Evolutionary conservation across 2,888 invertebrate species (phyloP).

Genomic region (Phanerotoma sp.): DNA sequence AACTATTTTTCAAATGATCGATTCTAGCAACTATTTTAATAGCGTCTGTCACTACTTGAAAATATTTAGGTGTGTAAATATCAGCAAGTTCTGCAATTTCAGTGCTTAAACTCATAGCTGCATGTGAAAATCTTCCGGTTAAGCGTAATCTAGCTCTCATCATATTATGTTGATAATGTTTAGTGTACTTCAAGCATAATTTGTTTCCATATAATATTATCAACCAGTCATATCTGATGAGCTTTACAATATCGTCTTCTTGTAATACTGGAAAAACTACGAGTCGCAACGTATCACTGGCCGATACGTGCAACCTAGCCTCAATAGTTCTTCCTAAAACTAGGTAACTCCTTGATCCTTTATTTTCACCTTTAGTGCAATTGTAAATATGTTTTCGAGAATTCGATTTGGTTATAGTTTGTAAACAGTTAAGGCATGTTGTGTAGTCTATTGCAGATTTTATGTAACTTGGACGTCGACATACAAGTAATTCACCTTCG

Average conservation of each 20-base stretch:
- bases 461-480: conserved; percentile 1
- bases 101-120: neutral
- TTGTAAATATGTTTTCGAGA: neutral
- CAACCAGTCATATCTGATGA: conserved; percentile 15
- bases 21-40: neutral
- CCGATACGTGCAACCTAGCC: conserved; percentile 7
- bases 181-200: conserved; percentile 20
- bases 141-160: conserved; percentile 15
- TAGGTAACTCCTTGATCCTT: neutral
- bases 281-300: conserved; percentile 6
- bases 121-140: neutral
- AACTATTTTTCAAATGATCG: neutral
- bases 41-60: neutral
- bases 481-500: conserved; percentile 4
- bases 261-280: conserved; percentile 17
- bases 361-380: neutral
- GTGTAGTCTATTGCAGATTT: conserved; percentile 13
- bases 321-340: neutral
- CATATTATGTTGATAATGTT: conserved; percentile 17
- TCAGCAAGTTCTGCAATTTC: neutral
- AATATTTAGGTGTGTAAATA: neutral
- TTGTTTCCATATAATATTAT: conserved; percentile 21
- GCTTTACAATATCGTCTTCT: conserved; percentile 11
- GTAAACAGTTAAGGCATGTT: neutral
- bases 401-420: neutral